Percentiles rank a stretch among this genome's conserved stretches.
Evolutionary conservation across 2,888 invertebrate genomes (phyloP).

Genomic region (Ectemnius lituratus): DNA sequence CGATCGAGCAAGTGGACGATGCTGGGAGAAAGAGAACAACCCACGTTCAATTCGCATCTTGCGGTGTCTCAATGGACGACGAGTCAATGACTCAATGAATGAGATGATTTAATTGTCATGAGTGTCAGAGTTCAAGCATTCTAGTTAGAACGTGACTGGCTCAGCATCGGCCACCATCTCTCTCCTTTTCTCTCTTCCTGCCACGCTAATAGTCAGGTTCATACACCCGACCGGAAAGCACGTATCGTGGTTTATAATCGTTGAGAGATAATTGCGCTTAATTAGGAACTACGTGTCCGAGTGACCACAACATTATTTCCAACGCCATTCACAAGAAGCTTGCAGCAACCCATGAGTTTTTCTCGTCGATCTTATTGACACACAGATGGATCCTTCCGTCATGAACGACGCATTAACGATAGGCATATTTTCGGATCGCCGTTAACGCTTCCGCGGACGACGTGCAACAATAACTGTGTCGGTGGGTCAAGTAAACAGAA

Average conservation of each 20-base stretch:
- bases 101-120: constrained; percentile 71
- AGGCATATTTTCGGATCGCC: background rate
- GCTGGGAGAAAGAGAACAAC: constrained; percentile 27
- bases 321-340: too few species aligned
- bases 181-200: background rate
- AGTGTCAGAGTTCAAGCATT: constrained; percentile 63
- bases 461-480: constrained; percentile 6
- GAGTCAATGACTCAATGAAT: constrained; percentile 64
- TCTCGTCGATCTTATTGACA: too few species aligned
- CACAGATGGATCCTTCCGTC: too few species aligned
- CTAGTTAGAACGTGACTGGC: constrained; percentile 42
- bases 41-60: constrained; percentile 66
- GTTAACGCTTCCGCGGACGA: background rate
- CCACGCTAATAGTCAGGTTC: background rate
- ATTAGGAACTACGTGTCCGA: background rate
- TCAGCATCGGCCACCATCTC: constrained; percentile 35
- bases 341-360: too few species aligned
- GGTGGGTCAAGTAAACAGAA: constrained; percentile 5
- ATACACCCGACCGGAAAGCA: background rate
- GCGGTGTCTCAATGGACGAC: constrained; percentile 49
- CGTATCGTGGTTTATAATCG: constrained; percentile 48
- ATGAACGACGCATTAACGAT: background rate
- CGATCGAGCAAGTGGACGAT: constrained; percentile 12
- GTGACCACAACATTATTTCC: too few species aligned
- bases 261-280: constrained; percentile 39